A percentile compares a stretch with the other conserved stretches of the same genome.
Evolutionary conservation across 1,140 invertebrate species (phyloP).

Genomic region (Drosophila nannoptera): DNA sequence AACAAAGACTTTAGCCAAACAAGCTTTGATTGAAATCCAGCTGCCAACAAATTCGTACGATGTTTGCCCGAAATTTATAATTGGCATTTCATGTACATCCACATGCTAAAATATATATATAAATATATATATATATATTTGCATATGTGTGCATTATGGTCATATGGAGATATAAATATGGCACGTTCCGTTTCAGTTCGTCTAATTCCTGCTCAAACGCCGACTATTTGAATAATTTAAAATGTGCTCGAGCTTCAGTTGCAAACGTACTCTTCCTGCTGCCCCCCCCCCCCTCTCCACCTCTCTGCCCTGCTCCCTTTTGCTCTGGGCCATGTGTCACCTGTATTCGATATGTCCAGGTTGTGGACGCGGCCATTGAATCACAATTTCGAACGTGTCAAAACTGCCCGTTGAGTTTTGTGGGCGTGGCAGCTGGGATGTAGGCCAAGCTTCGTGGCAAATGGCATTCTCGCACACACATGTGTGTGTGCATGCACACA

Average conservation of each 20-base stretch:
- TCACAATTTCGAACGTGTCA: constrained; percentile 50
- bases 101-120: background rate
- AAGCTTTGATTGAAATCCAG: background rate
- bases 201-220: constrained; percentile 32
- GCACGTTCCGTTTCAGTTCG: constrained; percentile 24
- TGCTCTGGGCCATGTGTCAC: background rate
- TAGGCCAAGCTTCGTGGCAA: constrained; percentile 59
- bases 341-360: constrained; percentile 23
- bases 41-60: background rate
- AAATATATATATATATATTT: background rate
- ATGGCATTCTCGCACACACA: constrained; percentile 51
- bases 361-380: constrained; percentile 35
- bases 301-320: background rate
- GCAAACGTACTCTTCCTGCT: background rate
- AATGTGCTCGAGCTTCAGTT: constrained; percentile 39
- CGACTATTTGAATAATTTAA: constrained; percentile 39
- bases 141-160: too few relatives aligned
- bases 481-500: constrained; percentile 8
- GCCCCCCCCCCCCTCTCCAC: background rate
- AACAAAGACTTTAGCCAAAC: too few relatives aligned
- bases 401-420: constrained; percentile 27
- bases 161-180: constrained; percentile 7
- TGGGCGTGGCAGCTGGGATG: constrained; percentile 26
- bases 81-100: constrained; percentile 20
- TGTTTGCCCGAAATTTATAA: constrained; percentile 9